A percentile compares a stretch with the other conserved stretches of the same genome.
Evolutionary conservation across 2,113 vertebrate genomes (phyloP).

Genomic region (Cyanistes caeruleus): DNA sequence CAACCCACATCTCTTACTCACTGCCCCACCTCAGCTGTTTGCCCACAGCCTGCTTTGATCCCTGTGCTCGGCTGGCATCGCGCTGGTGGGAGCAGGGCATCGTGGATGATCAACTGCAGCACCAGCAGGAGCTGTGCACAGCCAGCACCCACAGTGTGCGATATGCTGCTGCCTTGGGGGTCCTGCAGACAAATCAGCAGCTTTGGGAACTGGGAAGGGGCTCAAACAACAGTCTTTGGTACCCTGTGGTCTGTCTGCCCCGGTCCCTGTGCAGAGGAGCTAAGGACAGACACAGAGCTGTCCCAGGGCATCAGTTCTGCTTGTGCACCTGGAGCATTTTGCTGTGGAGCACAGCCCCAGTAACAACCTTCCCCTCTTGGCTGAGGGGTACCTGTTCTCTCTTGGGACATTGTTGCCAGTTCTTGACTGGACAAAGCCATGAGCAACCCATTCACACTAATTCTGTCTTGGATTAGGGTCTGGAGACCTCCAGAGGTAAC

Average conservation of each 20-base stretch:
- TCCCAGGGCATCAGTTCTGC: not conserved
- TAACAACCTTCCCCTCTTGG: not conserved
- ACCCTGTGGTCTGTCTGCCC: not conserved
- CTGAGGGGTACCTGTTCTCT: not conserved
- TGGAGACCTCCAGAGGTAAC: not conserved
- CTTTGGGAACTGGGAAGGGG: not conserved
- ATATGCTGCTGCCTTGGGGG: not conserved
- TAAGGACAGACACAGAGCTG: not conserved
- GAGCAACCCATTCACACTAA: not conserved
- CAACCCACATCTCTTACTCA: slow-evolving; percentile 9
- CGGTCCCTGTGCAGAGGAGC: not conserved
- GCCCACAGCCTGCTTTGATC: not conserved
- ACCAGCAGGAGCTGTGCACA: not conserved
- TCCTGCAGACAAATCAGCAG: not conserved
- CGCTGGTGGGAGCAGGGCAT: accelerated
- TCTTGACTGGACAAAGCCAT: not conserved
- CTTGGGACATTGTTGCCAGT: not conserved
- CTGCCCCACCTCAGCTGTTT: not conserved
- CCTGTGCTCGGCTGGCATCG: accelerated
- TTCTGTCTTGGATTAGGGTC: not conserved
- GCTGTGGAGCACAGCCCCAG: not conserved
- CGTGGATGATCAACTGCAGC: accelerated
- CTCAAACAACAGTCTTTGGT: not conserved
- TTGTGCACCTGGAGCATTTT: not conserved
- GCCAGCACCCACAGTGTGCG: accelerated